Evolutionary conservation across 2,888 invertebrate genomes (phyloP), one percentile per base, ranked within the genome.

Genomic region (Endomychus coccineus): DNA sequence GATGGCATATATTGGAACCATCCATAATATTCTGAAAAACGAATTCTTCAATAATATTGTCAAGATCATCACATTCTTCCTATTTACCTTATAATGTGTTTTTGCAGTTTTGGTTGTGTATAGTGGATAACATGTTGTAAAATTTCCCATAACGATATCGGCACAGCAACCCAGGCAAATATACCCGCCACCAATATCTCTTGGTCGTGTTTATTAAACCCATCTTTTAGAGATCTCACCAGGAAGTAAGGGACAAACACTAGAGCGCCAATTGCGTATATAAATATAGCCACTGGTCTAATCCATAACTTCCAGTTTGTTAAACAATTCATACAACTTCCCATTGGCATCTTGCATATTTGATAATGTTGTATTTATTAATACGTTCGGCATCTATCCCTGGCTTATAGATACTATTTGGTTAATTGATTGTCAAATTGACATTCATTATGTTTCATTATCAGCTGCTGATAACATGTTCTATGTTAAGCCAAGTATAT

Each of bases 1-100:
- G 5, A 89, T 67, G 23, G 92, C 90, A 73, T 95, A 95, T 54
- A 95, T 92, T 42, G 95, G 95, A 34, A 95, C 94, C 95, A 95
- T 95, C 92, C 94, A 94, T 50, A 95, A 63, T 64, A 95, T 86
- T 64, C 89, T 87, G 67, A 48, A 74, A 72, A 19, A 19, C n/a
- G 21, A n/a, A n/a, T 6, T 9, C 21, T 9, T 9, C 6, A 19
- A 19, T 19, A n/a, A n/a, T n/a, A n/a, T n/a, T n/a, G n/a, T 43
- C 33, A 13, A 21, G 17, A 3, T 28, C 11, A 28, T 21, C 21
- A 7, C n/a, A n/a, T 25, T 25, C 5, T 10, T 13, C 7, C 16
- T 16, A 11, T 3, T 36, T 23, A 36, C 82, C 94, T 81, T 50
- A 95, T 91, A 43, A 96, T 89, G 67, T 92, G 88, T 67, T 91